A percentile compares a stretch with the other conserved stretches of the same genome.
Evolutionary conservation across 2,888 invertebrate species (phyloP).

Genomic region (Torymus tubicola): DNA sequence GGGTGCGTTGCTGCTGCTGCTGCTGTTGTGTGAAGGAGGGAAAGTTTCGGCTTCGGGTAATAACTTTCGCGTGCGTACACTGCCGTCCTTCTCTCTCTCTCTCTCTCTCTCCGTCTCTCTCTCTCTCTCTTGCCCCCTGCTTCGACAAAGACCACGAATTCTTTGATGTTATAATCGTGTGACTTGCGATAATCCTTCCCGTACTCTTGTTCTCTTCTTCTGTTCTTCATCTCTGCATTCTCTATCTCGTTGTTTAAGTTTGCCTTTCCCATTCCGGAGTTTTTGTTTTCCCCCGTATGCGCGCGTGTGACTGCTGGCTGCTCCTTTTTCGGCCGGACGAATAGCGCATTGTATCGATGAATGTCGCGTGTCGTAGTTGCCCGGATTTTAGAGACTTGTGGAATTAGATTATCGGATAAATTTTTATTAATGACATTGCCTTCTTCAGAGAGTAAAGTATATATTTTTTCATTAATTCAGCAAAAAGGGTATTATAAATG

Average conservation of each 20-base stretch:
- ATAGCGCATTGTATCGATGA: constrained; percentile 27
- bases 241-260: constrained; percentile 39
- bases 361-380: not conserved
- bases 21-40: constrained; percentile 22
- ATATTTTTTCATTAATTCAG: too few species aligned
- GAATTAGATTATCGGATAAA: too few species aligned
- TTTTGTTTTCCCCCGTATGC: constrained; percentile 41
- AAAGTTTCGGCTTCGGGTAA: constrained; percentile 58
- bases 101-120: constrained; percentile 23
- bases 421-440: too few species aligned
- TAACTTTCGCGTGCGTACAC: constrained; percentile 53
- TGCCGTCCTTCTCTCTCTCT: constrained; percentile 16
- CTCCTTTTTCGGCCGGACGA: constrained; percentile 12
- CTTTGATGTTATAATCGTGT: constrained; percentile 60
- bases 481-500: too few species aligned
- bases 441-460: too few species aligned
- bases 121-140: constrained; percentile 40
- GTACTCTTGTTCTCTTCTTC: constrained; percentile 35
- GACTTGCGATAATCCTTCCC: constrained; percentile 58
- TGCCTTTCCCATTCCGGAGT: constrained; percentile 48
- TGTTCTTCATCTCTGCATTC: not conserved
- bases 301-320: not conserved
- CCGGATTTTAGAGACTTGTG: too few species aligned
- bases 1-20: not conserved
- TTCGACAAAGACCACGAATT: constrained; percentile 55